Conservation (phyloP, 2,113 vertebrate genomes). For the Formicarius rufipectus region DNA sequence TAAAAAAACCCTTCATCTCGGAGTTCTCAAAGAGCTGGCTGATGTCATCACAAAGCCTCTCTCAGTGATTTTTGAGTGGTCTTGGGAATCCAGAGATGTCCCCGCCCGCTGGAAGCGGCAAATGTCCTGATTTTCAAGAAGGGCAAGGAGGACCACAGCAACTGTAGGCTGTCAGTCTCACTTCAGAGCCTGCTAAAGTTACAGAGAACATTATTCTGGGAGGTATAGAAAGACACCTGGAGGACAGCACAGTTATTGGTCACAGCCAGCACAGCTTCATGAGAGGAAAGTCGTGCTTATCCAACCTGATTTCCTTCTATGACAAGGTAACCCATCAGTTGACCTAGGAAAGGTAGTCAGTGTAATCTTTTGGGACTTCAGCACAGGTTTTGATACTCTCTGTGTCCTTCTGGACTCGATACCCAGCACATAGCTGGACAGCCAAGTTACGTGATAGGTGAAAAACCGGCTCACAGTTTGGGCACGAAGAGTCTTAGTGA, state of each 20-base stretch:
- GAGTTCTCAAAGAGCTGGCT: not conserved
- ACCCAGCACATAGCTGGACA: not conserved
- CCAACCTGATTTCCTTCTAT: not conserved
- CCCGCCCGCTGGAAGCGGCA: not conserved
- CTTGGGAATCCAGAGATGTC: not conserved
- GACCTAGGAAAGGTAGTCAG: not conserved
- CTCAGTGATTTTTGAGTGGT: not conserved
- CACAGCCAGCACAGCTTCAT: not conserved
- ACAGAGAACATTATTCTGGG: not conserved
- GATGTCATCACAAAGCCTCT: not conserved
- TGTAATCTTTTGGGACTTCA: not conserved
- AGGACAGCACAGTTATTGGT: not conserved
- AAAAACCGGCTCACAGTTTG: not conserved
- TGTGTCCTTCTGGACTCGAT: not conserved
- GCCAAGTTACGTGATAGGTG: not conserved
- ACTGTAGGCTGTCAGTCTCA: not conserved
- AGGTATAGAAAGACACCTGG: not conserved
- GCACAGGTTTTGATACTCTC: not conserved
- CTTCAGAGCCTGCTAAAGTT: not conserved
- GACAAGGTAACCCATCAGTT: not conserved
- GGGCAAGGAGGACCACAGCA: not conserved
- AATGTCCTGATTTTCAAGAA: not conserved
- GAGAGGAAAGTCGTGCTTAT: not conserved
- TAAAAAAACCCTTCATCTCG: not conserved
- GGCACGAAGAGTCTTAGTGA: not conserved